These are phyloP conservation scores for Drosophila setifemur DNA, from an alignment of 1,140 invertebrate genomes.

Conservation along the genomic window DNA sequence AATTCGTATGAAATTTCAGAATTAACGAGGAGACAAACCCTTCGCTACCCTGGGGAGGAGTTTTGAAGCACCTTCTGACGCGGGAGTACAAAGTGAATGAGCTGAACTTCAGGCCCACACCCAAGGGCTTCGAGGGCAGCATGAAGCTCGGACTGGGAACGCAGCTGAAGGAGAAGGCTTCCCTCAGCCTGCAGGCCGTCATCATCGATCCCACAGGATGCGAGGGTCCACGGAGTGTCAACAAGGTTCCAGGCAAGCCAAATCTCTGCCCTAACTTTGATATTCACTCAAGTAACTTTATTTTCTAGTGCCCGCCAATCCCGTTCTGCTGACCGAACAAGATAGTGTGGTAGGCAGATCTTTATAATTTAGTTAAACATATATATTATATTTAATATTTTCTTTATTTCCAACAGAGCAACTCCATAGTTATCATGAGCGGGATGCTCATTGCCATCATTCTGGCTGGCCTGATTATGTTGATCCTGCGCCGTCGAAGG, in stretches of 20 bases:
- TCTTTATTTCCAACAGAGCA: slow-evolving; percentile 45
- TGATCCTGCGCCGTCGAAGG: slow-evolving; percentile 35
- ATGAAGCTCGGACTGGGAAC: slow-evolving; percentile 39
- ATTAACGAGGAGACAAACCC: slow-evolving; percentile 75
- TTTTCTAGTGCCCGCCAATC: slow-evolving; percentile 44
- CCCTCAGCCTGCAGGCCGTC: slow-evolving; percentile 64
- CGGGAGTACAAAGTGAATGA: slow-evolving; percentile 51
- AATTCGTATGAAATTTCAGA: slow-evolving; percentile 18
- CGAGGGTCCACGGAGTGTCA: slow-evolving; percentile 51
- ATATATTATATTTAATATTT: neutral
- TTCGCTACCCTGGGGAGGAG: slow-evolving; percentile 70
- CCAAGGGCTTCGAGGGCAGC: slow-evolving; percentile 47
- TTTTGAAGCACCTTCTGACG: slow-evolving; percentile 54
- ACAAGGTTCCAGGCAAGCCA: slow-evolving; percentile 57
- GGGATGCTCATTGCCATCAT: slow-evolving; percentile 49
- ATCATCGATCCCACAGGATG: slow-evolving; percentile 58
- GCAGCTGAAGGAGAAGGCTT: slow-evolving; percentile 66
- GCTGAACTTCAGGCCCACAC: slow-evolving; percentile 43
- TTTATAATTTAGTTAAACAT: neutral
- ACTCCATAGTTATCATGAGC: slow-evolving; percentile 50
- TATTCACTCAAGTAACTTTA: neutral
- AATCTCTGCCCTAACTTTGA: too few species aligned
- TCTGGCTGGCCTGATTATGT: slow-evolving; percentile 28
- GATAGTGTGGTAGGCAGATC: slow-evolving; percentile 50
- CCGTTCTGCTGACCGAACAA: slow-evolving; percentile 30